Conservation (phyloP, 2,113 vertebrate genomes). For the Hydropotes inermis region DNA sequence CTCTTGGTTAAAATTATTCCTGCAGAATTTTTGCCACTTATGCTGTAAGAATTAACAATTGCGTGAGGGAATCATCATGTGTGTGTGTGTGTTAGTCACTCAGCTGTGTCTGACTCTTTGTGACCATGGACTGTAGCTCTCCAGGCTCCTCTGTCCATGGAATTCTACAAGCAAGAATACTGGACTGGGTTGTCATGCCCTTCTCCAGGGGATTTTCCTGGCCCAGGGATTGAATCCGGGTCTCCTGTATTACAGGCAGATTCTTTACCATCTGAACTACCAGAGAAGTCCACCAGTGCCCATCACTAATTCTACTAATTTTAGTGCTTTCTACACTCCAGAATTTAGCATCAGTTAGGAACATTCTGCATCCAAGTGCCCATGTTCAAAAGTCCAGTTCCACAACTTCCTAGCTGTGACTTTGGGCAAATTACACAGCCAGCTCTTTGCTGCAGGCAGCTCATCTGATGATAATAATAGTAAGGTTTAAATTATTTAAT, state of each 20-base stretch:
- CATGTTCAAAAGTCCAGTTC: not conserved
- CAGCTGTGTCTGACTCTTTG: not conserved
- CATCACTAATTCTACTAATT: not conserved
- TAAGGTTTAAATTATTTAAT: constrained; percentile 60
- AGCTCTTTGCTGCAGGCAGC: not conserved
- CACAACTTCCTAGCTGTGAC: not conserved
- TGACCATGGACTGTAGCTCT: not conserved
- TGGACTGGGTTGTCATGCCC: not conserved
- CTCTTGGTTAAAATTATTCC: constrained; percentile 42
- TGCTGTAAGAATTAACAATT: constrained; percentile 18
- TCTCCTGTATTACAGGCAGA: not conserved
- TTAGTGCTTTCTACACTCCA: not conserved
- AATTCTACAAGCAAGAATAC: not conserved
- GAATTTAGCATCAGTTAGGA: not conserved
- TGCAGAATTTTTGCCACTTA: not conserved
- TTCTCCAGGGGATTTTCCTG: not conserved
- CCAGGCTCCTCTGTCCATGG: not conserved
- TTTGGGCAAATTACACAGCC: constrained; percentile 15
- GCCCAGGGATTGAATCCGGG: not conserved
- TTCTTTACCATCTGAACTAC: not conserved
- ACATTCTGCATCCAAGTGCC: not conserved
- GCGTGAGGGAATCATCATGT: not conserved
- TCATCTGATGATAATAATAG: constrained; percentile 35
- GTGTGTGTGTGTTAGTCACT: not conserved
- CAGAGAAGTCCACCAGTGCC: not conserved